Evolutionary conservation across 1,140 invertebrate genomes (phyloP), one percentile per base, ranked within the genome.

Genomic region (Aricia agestis): DNA sequence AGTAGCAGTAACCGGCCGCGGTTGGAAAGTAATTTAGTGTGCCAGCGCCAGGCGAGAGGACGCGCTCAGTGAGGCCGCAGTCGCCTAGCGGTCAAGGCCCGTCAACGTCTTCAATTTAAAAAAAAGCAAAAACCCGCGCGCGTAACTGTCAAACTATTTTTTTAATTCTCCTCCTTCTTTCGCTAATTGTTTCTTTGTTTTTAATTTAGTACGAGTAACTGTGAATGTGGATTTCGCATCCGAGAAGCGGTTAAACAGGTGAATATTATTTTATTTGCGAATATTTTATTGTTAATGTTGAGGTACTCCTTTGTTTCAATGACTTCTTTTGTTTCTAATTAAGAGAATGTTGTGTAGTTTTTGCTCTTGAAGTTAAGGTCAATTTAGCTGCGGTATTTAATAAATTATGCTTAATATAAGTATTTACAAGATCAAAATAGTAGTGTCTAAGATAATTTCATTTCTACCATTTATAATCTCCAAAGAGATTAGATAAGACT

Each of bases 11-110:
- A 52, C 45, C 45, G 45, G 45, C 45, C 45, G 36, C 36, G 45
- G 67, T 68, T 68, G 75, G 75, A 74, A 76, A 76, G 75, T 76
- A 72, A 68, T 74, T 74, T 77, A 76, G 45, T 52, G 45, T 52
- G 45, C 45, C 75, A 82, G 79, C 68, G 69, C 70, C 71, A 76
- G 78, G 45, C 71, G 78, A 81, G 78, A 80, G 78, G 75, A 82
- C 75, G 78, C 79, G 76, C 78, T 86, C 82, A 89, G 87, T 88
- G 68, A 74, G 78, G 79, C 85, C 84, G 82, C 80, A 86, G 83
- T 81, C 82, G 82, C 77, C 78, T 82, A 79, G 85, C 88, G 88
- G 88, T 88, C 88, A 89, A 91, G 86, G 86, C 86, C 85, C 77
- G 72, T 59, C 32, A 82, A 80, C 82, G 81, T 75, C 74, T 68